A percentile compares a stretch with the other conserved stretches of the same genome.
These are phyloP conservation scores for Linnaemya vulpina DNA, from an alignment of 2,888 invertebrate genomes.

Conservation along the genomic window DNA sequence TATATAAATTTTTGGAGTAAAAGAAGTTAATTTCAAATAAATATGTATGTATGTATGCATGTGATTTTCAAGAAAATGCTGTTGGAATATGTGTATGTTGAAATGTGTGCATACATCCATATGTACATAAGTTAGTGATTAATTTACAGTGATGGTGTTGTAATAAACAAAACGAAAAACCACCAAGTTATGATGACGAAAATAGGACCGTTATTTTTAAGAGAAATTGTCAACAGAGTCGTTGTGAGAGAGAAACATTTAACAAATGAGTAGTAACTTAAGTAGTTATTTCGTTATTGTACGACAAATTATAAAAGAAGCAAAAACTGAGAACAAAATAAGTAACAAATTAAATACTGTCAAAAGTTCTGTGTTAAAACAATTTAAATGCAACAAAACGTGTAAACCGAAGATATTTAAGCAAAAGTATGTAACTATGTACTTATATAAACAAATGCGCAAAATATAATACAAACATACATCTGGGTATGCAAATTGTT, in stretches of 20 bases:
- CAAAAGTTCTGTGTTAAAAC: conserved; percentile 8
- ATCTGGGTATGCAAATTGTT: not conserved
- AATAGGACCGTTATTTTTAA: conserved; percentile 34
- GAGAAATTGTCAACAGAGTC: conserved; percentile 24
- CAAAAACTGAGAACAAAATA: conserved; percentile 6
- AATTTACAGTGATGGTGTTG: not conserved
- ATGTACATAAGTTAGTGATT: not conserved
- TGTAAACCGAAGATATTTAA: conserved; percentile 14
- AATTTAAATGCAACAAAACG: not conserved
- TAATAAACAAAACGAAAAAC: conserved; percentile 8
- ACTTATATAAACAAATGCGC: not conserved
- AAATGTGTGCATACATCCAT: not conserved
- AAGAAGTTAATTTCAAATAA: no score
- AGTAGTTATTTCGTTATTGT: conserved; percentile 13
- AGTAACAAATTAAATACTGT: conserved; percentile 12
- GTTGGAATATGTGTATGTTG: no score
- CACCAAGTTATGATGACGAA: conserved; percentile 31
- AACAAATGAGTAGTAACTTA: conserved; percentile 7
- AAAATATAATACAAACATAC: not conserved
- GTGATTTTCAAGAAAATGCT: no score
- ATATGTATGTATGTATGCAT: no score
- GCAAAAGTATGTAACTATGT: not conserved
- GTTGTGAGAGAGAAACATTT: not conserved
- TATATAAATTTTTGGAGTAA: no score
- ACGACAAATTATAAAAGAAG: conserved; percentile 33